Percentiles rank a stretch among this genome's conserved stretches.
Conservation (phyloP, 2,888 invertebrate genomes). For the Drosophila multiciliata region DNA sequence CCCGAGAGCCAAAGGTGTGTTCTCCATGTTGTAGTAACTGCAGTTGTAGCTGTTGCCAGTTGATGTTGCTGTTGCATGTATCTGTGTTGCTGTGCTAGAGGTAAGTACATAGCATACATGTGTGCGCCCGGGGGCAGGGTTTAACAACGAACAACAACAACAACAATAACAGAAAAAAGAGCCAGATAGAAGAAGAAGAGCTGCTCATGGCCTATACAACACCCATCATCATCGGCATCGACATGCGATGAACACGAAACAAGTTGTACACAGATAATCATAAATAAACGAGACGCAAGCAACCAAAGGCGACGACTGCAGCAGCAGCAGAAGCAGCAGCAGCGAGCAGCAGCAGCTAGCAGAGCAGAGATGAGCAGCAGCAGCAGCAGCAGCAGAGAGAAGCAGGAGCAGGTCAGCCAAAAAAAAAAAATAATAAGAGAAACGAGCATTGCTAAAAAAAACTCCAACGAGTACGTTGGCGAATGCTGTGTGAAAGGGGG, state of each 20-base stretch:
- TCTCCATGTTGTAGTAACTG: constrained; percentile 16
- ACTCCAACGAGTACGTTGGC: constrained; percentile 3
- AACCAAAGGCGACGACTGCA: constrained; percentile 25
- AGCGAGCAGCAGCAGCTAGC: background rate
- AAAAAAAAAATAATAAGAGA: constrained; percentile 10
- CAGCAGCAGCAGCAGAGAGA: background rate
- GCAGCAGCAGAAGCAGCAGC: constrained; percentile 4
- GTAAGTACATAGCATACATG: constrained; percentile 47
- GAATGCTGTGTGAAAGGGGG: constrained; percentile 36
- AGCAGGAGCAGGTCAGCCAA: constrained; percentile 15
- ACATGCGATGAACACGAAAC: constrained; percentile 80
- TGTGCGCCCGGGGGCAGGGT: constrained; percentile 73
- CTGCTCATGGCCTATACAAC: constrained; percentile 69
- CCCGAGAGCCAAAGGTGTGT: constrained; percentile 50
- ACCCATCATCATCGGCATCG: constrained; percentile 68
- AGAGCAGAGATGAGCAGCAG: background rate
- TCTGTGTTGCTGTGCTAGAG: constrained; percentile 38
- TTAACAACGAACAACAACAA: constrained; percentile 64
- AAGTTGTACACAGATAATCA: constrained; percentile 82
- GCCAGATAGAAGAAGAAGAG: constrained; percentile 20
- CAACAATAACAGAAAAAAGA: constrained; percentile 50
- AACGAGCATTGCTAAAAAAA: constrained; percentile 16
- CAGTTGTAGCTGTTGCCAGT: constrained; percentile 6
- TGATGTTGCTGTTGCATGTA: constrained; percentile 17
- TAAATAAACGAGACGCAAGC: constrained; percentile 80